Conservation (phyloP, 2,888 invertebrate species). For the Amphipoea lucens region DNA sequence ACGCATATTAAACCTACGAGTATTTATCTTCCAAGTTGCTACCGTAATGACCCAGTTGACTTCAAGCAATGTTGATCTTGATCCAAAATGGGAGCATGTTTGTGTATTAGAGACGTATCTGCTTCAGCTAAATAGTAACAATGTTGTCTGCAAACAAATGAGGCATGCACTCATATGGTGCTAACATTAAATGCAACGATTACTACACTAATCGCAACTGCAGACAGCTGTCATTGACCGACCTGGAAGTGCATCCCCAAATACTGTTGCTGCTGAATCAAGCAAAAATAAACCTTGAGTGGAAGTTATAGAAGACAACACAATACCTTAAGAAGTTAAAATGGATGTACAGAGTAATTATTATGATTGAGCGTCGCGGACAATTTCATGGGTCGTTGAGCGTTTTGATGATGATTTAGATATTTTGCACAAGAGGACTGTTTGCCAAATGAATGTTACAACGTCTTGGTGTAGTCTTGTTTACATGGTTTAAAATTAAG, state of each 20-base stretch:
- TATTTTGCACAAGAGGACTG: conserved; percentile 58
- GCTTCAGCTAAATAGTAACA: conserved; percentile 61
- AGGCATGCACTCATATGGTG: conserved; percentile 72
- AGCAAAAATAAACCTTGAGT: conserved; percentile 52
- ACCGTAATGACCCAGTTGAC: conserved; percentile 74
- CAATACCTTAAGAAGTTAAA: conserved; percentile 55
- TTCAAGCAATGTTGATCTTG: conserved; percentile 75
- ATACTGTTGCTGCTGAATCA: conserved; percentile 43
- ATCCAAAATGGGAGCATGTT: conserved; percentile 75
- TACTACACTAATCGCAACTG: conserved; percentile 80
- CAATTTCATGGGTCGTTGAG: conserved; percentile 81
- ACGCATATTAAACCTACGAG: conserved; percentile 41
- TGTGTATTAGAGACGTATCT: conserved; percentile 55
- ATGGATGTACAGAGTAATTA: conserved; percentile 75
- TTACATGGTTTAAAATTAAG: conserved; percentile 7
- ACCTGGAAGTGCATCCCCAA: conserved; percentile 68
- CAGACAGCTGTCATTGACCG: conserved; percentile 85
- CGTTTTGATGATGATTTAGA: conserved; percentile 65
- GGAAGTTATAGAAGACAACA: conserved; percentile 59
- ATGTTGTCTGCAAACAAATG: conserved; percentile 71
- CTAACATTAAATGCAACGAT: conserved; percentile 77
- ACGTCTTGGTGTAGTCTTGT: conserved; percentile 22
- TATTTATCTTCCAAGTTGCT: conserved; percentile 55
- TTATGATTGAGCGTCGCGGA: conserved; percentile 75
- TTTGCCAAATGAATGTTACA: conserved; percentile 49